Evolutionary conservation across 2,888 invertebrate genomes (phyloP).

Genomic region (Cerceris rybyensis): DNA sequence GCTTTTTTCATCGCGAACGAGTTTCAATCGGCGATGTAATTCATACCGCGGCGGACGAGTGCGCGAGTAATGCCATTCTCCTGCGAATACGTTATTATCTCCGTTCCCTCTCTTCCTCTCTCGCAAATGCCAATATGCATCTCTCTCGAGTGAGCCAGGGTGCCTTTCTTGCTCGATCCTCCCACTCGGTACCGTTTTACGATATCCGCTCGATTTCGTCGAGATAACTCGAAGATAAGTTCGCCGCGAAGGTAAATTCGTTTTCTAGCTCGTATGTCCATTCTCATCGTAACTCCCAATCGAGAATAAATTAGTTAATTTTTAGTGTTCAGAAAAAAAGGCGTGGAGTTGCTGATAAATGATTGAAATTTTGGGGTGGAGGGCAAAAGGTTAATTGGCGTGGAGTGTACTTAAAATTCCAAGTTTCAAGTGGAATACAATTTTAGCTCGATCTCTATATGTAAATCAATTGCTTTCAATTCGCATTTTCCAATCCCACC

Average conservation of each 20-base stretch:
- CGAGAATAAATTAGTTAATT: too few species aligned
- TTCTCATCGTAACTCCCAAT: too few species aligned
- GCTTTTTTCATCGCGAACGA: slow-evolving; percentile 63
- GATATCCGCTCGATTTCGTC: slow-evolving; percentile 41
- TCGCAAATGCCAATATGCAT: slow-evolving; percentile 5
- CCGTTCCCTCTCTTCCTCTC: slow-evolving; percentile 29
- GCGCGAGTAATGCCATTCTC: slow-evolving; percentile 59
- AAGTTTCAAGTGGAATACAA: too few species aligned
- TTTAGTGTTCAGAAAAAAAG: too few species aligned
- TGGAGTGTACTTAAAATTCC: too few species aligned
- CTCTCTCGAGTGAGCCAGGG: slow-evolving; percentile 13
- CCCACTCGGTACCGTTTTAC: slow-evolving; percentile 34
- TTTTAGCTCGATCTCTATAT: too few species aligned
- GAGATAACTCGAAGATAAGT: background rate
- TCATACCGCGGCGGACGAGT: slow-evolving; percentile 56
- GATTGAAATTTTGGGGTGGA: too few species aligned
- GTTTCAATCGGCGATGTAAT: slow-evolving; percentile 68
- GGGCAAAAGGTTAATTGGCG: too few species aligned
- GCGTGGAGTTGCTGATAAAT: too few species aligned
- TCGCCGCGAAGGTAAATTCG: background rate
- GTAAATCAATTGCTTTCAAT: too few species aligned
- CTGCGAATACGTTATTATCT: slow-evolving; percentile 64
- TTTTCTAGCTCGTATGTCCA: too few species aligned
- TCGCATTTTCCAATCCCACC: too few species aligned
- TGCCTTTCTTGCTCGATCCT: slow-evolving; percentile 36